Base-by-base conservation (phyloP, 2,888 invertebrate genomes). In the Pammene fasciana region DNA sequence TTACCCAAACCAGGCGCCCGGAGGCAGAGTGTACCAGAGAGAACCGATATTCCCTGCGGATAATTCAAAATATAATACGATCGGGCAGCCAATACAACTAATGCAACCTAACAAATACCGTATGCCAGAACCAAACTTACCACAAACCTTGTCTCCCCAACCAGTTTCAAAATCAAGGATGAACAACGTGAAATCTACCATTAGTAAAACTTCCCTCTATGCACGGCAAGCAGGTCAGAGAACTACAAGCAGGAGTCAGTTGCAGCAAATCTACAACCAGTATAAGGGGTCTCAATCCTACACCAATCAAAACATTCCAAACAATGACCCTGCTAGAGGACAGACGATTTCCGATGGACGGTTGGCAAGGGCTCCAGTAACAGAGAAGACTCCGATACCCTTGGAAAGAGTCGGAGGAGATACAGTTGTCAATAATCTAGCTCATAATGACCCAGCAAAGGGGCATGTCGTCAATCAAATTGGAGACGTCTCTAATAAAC, bases 221-320 rank as follows among this genome's bases (percentile, higher is more conserved):
- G 86, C 46, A 83, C 73, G 52, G 76, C 84, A 7, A 48, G 38
- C 80, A 4, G 86, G 83, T 2, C 34, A 54, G 0, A 82, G 73
- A 76, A 83, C 76, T 55, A 83, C 88, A 0, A 90, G 90, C 70
- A 87, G 81, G 73, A 83, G 73, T 75, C 90, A 91, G 72, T 76
- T 92, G 64, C 90, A 90, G 73, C 84, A 87, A 46, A 80, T 90
- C 11, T 91, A 92, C 70, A 86, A 89, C 52, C 86, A 88, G 70
- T 92, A 89, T 68, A 91, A 86, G 74, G 90, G 89, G 6, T 89
- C 90, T 9, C 88, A 89, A 5, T 90, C 90, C 0, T 82, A 76
- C 54, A 90, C 89, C 0, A 85, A 87, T 46, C 90, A 90, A 75
- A 87, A 84, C 72, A 45, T 45, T n/a, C 45, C 45, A 6, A 72